Conservation (phyloP, 2,888 invertebrate species). For the Osmoderma eremita region DNA sequence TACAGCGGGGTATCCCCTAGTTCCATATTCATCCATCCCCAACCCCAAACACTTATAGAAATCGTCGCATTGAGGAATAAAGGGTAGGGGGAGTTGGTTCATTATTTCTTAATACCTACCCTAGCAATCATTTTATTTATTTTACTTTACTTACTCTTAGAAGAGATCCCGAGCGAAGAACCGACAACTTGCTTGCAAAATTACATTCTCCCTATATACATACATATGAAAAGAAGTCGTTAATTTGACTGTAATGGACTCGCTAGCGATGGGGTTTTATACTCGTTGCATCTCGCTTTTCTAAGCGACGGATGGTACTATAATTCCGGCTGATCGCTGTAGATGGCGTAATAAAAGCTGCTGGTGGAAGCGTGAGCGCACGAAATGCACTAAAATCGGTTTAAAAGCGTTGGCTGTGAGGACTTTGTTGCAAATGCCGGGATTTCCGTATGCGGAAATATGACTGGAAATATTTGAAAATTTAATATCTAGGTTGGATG, state of each 20-base stretch:
- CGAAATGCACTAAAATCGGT: not conserved
- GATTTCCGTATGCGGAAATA: constrained; percentile 1
- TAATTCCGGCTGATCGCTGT: not conserved
- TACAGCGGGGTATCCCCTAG: constrained; percentile 35
- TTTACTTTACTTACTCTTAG: not conserved
- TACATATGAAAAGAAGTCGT: not conserved
- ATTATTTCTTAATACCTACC: constrained; percentile 48
- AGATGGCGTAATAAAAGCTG: constrained; percentile 12
- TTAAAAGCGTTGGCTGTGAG: not conserved
- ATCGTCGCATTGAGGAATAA: no score
- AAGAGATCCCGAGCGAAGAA: no score
- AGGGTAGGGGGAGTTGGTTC: constrained; percentile 30
- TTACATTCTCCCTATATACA: not conserved
- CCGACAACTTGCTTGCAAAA: not conserved
- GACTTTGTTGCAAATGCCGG: constrained; percentile 8
- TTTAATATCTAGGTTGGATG: no score
- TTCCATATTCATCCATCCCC: no score
- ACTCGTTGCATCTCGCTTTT: not conserved
- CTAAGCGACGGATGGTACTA: not conserved
- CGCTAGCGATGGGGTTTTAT: not conserved
- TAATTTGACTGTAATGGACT: constrained; percentile 1
- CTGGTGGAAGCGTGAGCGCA: not conserved
- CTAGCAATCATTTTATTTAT: constrained; percentile 47
- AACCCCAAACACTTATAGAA: no score
- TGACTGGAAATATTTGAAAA: not conserved